These are phyloP conservation scores for Mustela nigripes DNA, from an alignment of 2,113 vertebrate species.

Conservation along the genomic window DNA sequence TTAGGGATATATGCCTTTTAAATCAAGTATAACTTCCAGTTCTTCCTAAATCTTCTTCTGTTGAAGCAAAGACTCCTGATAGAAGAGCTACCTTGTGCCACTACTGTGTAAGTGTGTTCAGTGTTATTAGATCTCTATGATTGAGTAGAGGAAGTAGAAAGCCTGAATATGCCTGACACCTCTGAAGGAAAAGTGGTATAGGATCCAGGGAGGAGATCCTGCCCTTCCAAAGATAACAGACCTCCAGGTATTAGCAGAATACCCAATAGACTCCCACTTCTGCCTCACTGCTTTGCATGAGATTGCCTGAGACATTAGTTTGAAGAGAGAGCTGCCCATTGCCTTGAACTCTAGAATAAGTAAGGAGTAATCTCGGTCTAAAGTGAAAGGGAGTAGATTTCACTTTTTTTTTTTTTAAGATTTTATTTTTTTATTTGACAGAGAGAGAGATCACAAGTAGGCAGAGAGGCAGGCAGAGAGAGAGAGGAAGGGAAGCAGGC, in stretches of 20 bases:
- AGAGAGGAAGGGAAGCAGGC: no score
- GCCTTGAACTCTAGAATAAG: neutral
- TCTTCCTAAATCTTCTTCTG: slow-evolving; percentile 13
- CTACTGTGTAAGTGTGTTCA: neutral
- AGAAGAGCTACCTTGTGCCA: neutral
- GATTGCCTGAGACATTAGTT: neutral
- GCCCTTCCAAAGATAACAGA: neutral
- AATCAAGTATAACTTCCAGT: neutral
- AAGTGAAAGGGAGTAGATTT: neutral
- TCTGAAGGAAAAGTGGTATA: neutral
- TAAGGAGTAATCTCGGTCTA: neutral
- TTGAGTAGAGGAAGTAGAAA: neutral
- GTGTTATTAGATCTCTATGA: neutral
- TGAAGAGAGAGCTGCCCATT: neutral
- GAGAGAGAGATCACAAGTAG: no score
- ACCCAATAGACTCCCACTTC: neutral
- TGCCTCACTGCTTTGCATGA: neutral
- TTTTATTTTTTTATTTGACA: no score
- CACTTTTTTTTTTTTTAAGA: no score
- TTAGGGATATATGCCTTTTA: neutral
- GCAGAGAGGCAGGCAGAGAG: no score
- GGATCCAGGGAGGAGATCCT: neutral
- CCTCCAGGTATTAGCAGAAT: neutral
- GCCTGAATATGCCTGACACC: neutral
- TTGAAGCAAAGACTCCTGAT: neutral